These are phyloP conservation scores for Oxytorus armatus DNA, from an alignment of 2,888 invertebrate species.

Conservation along the genomic window DNA sequence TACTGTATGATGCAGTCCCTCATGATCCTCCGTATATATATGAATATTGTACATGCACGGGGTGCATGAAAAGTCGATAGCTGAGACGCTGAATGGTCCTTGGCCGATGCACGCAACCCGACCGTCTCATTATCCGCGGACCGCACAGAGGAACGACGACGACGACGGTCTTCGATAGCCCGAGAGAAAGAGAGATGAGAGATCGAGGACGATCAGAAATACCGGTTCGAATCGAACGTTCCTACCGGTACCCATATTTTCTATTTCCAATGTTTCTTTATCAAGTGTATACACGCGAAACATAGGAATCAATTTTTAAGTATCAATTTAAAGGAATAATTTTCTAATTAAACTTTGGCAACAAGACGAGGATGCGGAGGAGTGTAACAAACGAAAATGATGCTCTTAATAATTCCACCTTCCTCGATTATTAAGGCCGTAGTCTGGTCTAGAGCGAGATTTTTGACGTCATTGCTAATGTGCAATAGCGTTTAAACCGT, in stretches of 20 bases:
- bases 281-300: background rate
- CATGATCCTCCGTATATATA: slow-evolving; percentile 22
- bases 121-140: slow-evolving; percentile 52
- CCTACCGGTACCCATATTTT: slow-evolving; percentile 34
- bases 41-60: background rate
- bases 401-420: too few species aligned
- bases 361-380: background rate
- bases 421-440: too few species aligned
- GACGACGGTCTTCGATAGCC: slow-evolving; percentile 39
- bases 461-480: too few species aligned
- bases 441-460: too few species aligned
- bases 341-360: background rate
- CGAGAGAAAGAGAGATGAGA: slow-evolving; percentile 22
- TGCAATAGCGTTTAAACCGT: too few species aligned
- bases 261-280: slow-evolving; percentile 25
- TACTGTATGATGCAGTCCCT: slow-evolving; percentile 45
- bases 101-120: slow-evolving; percentile 36
- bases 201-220: slow-evolving; percentile 33
- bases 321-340: background rate
- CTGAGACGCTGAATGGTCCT: slow-evolving; percentile 51
- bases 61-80: slow-evolving; percentile 36
- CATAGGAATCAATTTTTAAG: slow-evolving; percentile 2
- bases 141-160: too few species aligned
- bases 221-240: slow-evolving; percentile 45
- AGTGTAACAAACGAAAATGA: too few species aligned